A percentile compares a stretch with the other conserved stretches of the same genome.
Evolutionary conservation across 2,113 vertebrate genomes (phyloP).

Genomic region (Myrmecophaga tridactyla): DNA sequence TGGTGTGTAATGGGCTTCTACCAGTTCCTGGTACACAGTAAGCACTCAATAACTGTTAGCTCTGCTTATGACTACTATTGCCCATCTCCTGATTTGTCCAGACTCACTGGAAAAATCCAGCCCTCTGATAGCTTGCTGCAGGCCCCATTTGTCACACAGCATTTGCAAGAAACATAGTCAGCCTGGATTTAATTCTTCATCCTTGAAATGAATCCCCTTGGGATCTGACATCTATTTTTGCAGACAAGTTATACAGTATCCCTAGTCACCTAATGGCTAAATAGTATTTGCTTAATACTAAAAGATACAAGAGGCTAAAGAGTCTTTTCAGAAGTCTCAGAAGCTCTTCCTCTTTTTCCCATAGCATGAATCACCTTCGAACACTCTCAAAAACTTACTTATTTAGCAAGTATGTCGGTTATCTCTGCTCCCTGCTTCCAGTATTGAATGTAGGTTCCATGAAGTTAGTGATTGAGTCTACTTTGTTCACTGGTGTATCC

Average conservation of each 20-base stretch:
- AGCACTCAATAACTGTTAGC: neutral
- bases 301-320: neutral
- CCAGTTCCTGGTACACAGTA: neutral
- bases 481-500: neutral
- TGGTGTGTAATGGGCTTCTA: neutral
- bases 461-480: neutral
- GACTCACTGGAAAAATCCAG: neutral
- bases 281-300: neutral
- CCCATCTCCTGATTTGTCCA: neutral
- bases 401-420: neutral
- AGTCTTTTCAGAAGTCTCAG: neutral
- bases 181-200: neutral
- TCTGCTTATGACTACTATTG: neutral
- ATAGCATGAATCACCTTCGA: neutral
- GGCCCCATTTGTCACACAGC: no score
- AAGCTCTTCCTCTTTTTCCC: rapidly evolving
- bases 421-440: neutral
- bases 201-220: neutral
- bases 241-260: neutral
- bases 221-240: neutral
- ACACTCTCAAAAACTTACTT: neutral
- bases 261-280: no score
- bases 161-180: neutral
- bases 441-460: neutral
- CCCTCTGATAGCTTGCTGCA: neutral